These are phyloP conservation scores for Rhinopomastus cyanomelas DNA, from an alignment of 2,113 vertebrate species.

Conservation along the genomic window DNA sequence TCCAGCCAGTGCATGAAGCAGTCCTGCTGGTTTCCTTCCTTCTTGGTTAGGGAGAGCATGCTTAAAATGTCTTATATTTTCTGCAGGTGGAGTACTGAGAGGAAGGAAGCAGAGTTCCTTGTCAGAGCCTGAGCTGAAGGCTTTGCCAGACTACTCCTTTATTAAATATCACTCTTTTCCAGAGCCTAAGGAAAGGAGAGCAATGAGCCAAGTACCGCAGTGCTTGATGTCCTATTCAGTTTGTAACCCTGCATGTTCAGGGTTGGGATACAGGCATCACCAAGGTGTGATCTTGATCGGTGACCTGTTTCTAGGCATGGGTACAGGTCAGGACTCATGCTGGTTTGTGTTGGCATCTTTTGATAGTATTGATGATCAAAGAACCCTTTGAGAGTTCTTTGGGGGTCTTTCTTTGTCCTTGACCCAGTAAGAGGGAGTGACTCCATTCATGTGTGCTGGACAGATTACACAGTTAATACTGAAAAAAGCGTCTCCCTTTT, in stretches of 20 bases:
- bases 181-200: not conserved
- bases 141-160: not conserved
- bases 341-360: not conserved
- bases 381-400: not conserved
- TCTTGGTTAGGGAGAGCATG: not conserved
- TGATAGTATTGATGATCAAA: not conserved
- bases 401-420: fast-evolving
- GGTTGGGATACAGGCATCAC: not conserved
- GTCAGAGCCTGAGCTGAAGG: not conserved
- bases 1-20: not conserved
- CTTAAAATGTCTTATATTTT: not conserved
- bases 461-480: not conserved
- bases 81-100: not conserved
- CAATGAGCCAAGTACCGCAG: not conserved
- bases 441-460: not conserved
- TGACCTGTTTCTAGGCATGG: not conserved
- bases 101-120: not conserved
- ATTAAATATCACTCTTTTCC: not conserved
- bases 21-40: not conserved
- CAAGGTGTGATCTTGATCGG: not conserved
- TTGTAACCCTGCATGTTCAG: not conserved
- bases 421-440: not conserved
- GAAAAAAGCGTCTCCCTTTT: not conserved
- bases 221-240: not conserved
- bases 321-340: not conserved